Percentiles rank a stretch among this genome's conserved stretches.
Evolutionary conservation across 2,113 vertebrate genomes (phyloP).

Genomic region (Cyanistes caeruleus): DNA sequence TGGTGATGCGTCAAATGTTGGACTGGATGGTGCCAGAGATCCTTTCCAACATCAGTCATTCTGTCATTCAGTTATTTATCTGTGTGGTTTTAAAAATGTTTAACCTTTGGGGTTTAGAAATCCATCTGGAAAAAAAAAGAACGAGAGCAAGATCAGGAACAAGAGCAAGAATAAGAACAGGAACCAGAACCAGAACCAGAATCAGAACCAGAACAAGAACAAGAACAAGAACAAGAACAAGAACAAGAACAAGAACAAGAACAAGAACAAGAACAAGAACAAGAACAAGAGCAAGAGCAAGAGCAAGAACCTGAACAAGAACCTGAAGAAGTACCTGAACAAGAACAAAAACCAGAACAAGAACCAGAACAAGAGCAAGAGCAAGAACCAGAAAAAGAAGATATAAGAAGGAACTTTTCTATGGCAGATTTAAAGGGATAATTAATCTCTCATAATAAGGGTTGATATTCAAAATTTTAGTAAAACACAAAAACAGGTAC

Average conservation of each 20-base stretch:
- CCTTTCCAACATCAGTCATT: background rate
- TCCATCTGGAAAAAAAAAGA: background rate
- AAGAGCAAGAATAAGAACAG: background rate
- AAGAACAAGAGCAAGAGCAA: background rate
- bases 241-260: background rate
- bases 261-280: background rate
- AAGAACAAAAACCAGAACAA: background rate
- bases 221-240: too few relatives aligned
- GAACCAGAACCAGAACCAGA: background rate
- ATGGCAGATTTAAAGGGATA: background rate
- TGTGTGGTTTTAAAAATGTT: background rate
- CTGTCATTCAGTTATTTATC: background rate
- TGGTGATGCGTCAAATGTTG: fast-evolving
- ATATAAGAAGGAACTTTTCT: background rate
- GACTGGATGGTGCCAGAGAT: background rate
- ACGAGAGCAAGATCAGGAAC: background rate
- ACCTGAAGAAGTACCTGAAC: background rate
- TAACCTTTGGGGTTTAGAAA: background rate
- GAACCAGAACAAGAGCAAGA: background rate
- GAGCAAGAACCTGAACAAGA: background rate
- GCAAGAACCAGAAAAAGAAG: background rate
- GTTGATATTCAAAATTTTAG: background rate
- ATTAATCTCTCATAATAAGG: background rate
- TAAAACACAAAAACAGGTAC: background rate
- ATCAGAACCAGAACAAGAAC: background rate